These are phyloP conservation scores for Gambusia yucatana DNA, from an alignment of 2,797 vertebrate species.

Conservation along the genomic window DNA sequence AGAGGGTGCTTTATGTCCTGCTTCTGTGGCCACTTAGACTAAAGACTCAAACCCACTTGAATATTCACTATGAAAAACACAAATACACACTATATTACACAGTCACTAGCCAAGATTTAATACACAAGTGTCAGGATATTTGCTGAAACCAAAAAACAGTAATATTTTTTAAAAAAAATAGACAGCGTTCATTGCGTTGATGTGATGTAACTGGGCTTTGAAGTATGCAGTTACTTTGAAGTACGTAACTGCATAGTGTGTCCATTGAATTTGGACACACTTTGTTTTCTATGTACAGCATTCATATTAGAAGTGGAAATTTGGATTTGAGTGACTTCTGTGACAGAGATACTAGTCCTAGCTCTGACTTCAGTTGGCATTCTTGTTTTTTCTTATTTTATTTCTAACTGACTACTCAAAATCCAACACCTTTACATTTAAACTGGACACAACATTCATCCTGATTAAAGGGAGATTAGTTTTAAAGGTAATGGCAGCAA, in stretches of 20 bases:
- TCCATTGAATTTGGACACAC: too few species aligned
- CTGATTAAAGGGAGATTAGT: not conserved
- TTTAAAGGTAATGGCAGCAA: not conserved
- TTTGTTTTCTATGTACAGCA: not conserved
- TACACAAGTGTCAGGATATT: constrained; percentile 45
- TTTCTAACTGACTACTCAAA: not conserved
- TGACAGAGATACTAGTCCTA: not conserved
- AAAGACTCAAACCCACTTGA: constrained; percentile 38
- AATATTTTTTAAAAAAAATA: too few species aligned
- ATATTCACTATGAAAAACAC: constrained; percentile 22
- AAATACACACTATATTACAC: constrained; percentile 20
- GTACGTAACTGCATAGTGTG: too few species aligned
- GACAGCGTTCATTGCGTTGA: too few species aligned
- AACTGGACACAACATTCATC: not conserved
- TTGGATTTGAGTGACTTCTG: too few species aligned
- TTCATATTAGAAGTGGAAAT: too few species aligned
- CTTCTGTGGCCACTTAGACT: constrained; percentile 36
- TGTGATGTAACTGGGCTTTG: too few species aligned
- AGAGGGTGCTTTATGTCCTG: constrained; percentile 40
- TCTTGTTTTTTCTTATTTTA: not conserved
- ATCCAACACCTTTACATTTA: not conserved
- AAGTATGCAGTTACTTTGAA: too few species aligned
- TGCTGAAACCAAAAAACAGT: constrained; percentile 7
- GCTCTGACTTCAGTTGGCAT: not conserved
- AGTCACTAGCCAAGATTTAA: constrained; percentile 39